phyloP scores from a whole-genome alignment of 2,113 vertebrate species.

The Narcine bancroftii region DNA sequence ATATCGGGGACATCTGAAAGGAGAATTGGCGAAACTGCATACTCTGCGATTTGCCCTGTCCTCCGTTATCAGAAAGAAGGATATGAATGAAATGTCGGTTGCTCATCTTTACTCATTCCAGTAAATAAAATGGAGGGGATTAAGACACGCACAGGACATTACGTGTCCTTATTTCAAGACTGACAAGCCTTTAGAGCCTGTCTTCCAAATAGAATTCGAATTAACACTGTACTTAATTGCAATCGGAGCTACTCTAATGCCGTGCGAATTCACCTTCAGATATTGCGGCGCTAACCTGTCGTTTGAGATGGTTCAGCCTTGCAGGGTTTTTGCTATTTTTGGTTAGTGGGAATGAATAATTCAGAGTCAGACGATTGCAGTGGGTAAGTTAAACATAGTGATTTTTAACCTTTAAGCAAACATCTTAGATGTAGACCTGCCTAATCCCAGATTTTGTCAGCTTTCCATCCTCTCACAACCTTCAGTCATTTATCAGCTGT shows the following conservation, averaged over 20 bases:
- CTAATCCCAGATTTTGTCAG: not conserved
- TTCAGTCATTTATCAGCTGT: not conserved
- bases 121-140: not conserved
- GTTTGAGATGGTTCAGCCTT: not conserved
- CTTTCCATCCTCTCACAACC: too few species aligned
- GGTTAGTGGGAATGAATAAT: not conserved
- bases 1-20: not conserved
- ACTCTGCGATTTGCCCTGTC: not conserved
- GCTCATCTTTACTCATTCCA: not conserved
- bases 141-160: not conserved
- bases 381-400: not conserved
- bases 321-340: not conserved
- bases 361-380: not conserved
- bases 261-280: not conserved
- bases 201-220: not conserved
- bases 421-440: not conserved
- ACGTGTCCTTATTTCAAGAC: not conserved
- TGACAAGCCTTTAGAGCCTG: not conserved
- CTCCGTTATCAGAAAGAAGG: not conserved
- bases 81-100: not conserved
- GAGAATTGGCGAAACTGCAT: not conserved
- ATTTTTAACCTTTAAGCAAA: constrained; percentile 12
- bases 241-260: not conserved
- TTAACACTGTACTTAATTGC: not conserved
- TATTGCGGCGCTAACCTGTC: not conserved